Evolutionary conservation across 1,140 invertebrate genomes (phyloP), one percentile per base, ranked within the genome.

Genomic region (Fopius arisanus): DNA sequence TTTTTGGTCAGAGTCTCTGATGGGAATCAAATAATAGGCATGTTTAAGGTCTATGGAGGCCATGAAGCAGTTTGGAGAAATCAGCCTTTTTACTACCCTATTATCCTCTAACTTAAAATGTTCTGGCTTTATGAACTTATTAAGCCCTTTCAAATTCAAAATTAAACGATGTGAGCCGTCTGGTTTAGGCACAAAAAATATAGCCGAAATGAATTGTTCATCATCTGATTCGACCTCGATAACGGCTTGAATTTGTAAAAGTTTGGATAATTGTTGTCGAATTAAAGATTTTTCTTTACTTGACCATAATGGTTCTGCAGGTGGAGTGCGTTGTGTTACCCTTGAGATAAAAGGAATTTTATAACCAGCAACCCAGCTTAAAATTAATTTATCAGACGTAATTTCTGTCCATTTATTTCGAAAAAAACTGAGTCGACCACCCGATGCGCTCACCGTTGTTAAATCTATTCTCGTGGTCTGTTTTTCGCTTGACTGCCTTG

Each of bases 61-160:
- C 71, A 76, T 70, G 40, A 73, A 70, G 33, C 54, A 73, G 3
- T 54, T 7, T 21, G 51, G 37, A 10, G 10, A 21, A 4, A 76
- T 29, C 16, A 76, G 19, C 0, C 40, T 2, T 43, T 31, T 73
- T 2, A 59, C 71, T 10, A 66, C 43, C 10, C 21, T 40, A 26
- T 33, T n/a, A 54, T 76, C 71, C n/a, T 76, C 75, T 5, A 76
- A 21, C 14, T 72, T 48, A 48, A 72, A 72, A 48, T 72, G 70
- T 10, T 72, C 37, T 10, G 63, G 54, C 28, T 65, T 16, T 26
- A 65, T 63, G 19, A 48, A 72, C 26, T 59, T 28, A 72, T 63
- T 72, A 31, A 63, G 59, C 4, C 28, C 0, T 63, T 72, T 37
- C 12, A 72, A 41, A 28, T 72, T 65, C 14, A 65, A 65, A 70